Conservation (phyloP, 2,888 invertebrate species). For the Polyommatus icarus region DNA sequence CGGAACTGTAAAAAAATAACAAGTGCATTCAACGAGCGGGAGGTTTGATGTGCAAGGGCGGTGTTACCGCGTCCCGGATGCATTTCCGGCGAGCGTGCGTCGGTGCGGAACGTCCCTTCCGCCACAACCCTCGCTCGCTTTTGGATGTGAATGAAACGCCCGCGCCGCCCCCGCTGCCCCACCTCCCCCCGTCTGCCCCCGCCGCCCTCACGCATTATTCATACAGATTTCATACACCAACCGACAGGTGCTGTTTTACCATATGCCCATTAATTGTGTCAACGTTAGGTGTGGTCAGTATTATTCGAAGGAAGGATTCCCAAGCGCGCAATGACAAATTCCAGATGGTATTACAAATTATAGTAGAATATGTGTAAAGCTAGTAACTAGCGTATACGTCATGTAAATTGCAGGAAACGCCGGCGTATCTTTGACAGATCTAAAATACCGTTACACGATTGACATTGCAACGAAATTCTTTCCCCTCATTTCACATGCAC, state of each 20-base stretch:
- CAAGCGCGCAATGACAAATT: neutral
- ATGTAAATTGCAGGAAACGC: constrained; percentile 27
- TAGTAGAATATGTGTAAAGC: neutral
- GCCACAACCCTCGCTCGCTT: constrained; percentile 65
- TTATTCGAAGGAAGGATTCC: neutral
- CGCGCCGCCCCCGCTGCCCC: constrained; percentile 42
- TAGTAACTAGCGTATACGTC: neutral
- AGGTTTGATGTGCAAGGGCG: constrained; percentile 57
- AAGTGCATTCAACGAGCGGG: constrained; percentile 43
- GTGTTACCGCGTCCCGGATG: constrained; percentile 75
- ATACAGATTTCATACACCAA: neutral
- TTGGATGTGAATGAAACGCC: constrained; percentile 55
- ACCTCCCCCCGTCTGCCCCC: constrained; percentile 32
- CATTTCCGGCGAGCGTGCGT: constrained; percentile 71
- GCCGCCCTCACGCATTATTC: constrained; percentile 14
- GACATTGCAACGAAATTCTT: constrained; percentile 26
- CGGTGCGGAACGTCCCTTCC: constrained; percentile 76
- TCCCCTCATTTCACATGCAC: constrained; percentile 25
- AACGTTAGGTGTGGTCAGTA: constrained; percentile 2
- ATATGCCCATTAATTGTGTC: neutral
- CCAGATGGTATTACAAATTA: neutral
- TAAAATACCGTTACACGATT: constrained; percentile 28
- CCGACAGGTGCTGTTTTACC: constrained; percentile 8
- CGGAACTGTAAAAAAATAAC: constrained; percentile 10
- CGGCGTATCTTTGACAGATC: neutral